Conservation (phyloP, 1,140 invertebrate genomes). For the Cotesia vestalis region DNA sequence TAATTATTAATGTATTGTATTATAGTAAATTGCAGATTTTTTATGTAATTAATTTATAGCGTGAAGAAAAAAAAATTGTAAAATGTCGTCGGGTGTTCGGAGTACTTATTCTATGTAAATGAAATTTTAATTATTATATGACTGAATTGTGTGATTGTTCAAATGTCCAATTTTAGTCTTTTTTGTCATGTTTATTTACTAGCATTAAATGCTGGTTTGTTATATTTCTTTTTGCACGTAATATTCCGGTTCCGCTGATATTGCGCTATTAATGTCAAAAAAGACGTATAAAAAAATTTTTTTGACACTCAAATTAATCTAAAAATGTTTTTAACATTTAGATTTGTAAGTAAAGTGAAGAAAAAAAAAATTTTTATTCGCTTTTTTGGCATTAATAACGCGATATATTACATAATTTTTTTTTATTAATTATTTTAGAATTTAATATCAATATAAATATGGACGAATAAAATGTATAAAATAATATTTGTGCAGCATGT, state of each 20-base stretch:
- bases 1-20: slow-evolving; percentile 50
- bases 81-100: slow-evolving; percentile 40
- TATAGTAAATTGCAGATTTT: slow-evolving; percentile 61
- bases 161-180: neutral
- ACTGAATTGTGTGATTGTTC: slow-evolving; percentile 22
- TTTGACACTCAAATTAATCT: too few species aligned
- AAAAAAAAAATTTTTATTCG: too few species aligned
- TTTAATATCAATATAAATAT: too few species aligned
- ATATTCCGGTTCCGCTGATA: slow-evolving; percentile 8
- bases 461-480: too few species aligned
- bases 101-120: slow-evolving; percentile 52
- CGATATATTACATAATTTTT: neutral
- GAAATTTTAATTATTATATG: slow-evolving; percentile 8
- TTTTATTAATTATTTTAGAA: too few species aligned
- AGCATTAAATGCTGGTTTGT: neutral
- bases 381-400: too few species aligned
- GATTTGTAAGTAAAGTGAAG: too few species aligned
- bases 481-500: too few species aligned
- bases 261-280: too few species aligned
- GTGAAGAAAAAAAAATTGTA: slow-evolving; percentile 51
- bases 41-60: slow-evolving; percentile 65
- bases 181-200: neutral
- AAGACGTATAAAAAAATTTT: too few species aligned
- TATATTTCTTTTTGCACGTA: neutral
- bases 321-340: too few species aligned